Percentiles rank a stretch among this genome's conserved stretches.
Evolutionary conservation across 53 echinoderm and acorn worm species (phyloP).

Genomic region (Henricia sp.): DNA sequence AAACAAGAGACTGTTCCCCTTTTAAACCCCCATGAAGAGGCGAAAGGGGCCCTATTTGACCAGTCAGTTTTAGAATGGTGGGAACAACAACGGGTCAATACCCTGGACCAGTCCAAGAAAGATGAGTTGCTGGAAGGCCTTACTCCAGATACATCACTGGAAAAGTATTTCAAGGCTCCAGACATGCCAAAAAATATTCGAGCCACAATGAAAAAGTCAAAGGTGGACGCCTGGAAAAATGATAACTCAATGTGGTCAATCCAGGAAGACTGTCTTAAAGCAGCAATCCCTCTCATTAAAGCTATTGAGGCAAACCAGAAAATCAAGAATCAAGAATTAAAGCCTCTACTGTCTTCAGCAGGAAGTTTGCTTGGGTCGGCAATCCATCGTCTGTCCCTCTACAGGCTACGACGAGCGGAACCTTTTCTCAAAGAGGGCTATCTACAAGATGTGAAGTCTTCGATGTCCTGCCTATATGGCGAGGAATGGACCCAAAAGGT

Average conservation of each 20-base stretch:
- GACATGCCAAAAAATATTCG: conserved; percentile 56
- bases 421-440: conserved; percentile 65
- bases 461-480: conserved; percentile 53
- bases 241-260: conserved; percentile 65
- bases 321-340: conserved; percentile 11
- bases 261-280: conserved; percentile 54
- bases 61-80: conserved; percentile 55
- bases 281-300: conserved; percentile 31
- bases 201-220: conserved; percentile 33
- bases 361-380: conserved; percentile 61
- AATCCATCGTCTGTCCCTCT: conserved; percentile 34
- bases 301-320: conserved; percentile 40
- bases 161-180: conserved; percentile 44
- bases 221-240: conserved; percentile 52
- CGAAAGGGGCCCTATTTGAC: conserved; percentile 27
- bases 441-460: conserved; percentile 47
- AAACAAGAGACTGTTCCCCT: not conserved
- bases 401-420: conserved; percentile 27
- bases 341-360: conserved; percentile 23
- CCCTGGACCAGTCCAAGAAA: conserved; percentile 40
- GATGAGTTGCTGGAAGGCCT: conserved; percentile 39
- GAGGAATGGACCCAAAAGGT: conserved; percentile 46
- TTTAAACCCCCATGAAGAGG: conserved; percentile 28
- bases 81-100: conserved; percentile 46
- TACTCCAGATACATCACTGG: conserved; percentile 43